Conservation (phyloP, 2,888 invertebrate genomes). For the Tipula lateralis region DNA sequence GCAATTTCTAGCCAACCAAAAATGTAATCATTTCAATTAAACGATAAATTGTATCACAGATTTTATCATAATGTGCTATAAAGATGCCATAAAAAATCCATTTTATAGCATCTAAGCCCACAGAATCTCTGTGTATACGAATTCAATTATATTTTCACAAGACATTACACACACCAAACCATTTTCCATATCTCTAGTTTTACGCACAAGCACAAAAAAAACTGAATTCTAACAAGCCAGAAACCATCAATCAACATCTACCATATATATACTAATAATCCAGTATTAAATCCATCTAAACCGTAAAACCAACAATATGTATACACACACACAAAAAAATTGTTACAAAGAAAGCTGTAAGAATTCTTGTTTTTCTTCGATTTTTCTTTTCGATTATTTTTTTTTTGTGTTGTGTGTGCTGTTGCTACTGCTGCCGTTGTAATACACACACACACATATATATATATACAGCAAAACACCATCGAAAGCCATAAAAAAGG, state of each 20-base stretch:
- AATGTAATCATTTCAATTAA: too few relatives aligned
- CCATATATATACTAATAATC: background rate
- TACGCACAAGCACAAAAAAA: background rate
- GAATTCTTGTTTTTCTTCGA: background rate
- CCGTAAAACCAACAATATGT: background rate
- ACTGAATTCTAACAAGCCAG: background rate
- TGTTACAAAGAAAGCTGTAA: background rate
- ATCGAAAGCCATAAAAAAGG: slow-evolving; percentile 11
- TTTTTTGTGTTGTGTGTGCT: background rate
- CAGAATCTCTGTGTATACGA: background rate
- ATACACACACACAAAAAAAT: background rate
- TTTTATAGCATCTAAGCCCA: background rate
- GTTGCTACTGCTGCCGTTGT: background rate
- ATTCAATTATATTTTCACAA: slow-evolving; percentile 24
- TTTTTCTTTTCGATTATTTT: background rate
- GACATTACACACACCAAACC: slow-evolving; percentile 7
- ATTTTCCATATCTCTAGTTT: slow-evolving; percentile 25
- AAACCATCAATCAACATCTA: slow-evolving; percentile 24
- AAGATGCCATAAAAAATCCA: background rate
- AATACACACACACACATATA: background rate
- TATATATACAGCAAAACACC: background rate
- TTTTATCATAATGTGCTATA: background rate
- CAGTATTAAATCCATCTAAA: slow-evolving; percentile 24
- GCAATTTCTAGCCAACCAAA: too few relatives aligned
- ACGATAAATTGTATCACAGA: background rate